Conservation (phyloP, 2,113 vertebrate genomes). For the Zapus hudsonius region DNA sequence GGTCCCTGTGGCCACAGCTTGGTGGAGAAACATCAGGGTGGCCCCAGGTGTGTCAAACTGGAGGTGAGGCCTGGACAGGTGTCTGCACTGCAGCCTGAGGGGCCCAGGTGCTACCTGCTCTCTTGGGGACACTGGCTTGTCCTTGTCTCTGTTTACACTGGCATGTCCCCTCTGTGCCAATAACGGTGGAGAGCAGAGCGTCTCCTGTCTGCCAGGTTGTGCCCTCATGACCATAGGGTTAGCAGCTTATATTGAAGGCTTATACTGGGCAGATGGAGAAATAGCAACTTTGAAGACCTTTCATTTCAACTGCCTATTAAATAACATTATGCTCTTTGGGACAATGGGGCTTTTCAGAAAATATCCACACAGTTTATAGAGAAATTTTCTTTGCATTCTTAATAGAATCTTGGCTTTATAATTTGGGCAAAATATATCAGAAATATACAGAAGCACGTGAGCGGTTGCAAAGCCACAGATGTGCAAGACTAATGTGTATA, state of each 20-base stretch:
- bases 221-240: not conserved
- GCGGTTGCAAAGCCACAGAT: conserved; percentile 54
- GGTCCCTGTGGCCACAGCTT: too few species aligned
- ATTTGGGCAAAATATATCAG: conserved; percentile 57
- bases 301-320: conserved; percentile 59
- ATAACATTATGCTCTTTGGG: conserved; percentile 52
- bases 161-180: not conserved
- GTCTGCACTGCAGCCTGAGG: not conserved
- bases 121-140: rapidly evolving
- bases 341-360: conserved; percentile 71
- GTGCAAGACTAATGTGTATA: conserved; percentile 56
- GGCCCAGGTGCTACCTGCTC: not conserved
- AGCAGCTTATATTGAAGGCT: not conserved
- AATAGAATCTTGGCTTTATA: conserved; percentile 60
- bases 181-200: not conserved
- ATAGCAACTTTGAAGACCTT: not conserved
- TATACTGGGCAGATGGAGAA: not conserved
- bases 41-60: rapidly evolving
- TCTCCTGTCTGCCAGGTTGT: not conserved
- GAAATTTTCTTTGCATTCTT: conserved; percentile 70
- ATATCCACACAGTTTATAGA: conserved; percentile 35
- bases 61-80: rapidly evolving
- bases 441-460: conserved; percentile 66
- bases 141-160: rapidly evolving
- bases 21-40: not conserved